Conservation (phyloP, 53 echinoderm and acorn worm species). For the Astropecten irregularis region DNA sequence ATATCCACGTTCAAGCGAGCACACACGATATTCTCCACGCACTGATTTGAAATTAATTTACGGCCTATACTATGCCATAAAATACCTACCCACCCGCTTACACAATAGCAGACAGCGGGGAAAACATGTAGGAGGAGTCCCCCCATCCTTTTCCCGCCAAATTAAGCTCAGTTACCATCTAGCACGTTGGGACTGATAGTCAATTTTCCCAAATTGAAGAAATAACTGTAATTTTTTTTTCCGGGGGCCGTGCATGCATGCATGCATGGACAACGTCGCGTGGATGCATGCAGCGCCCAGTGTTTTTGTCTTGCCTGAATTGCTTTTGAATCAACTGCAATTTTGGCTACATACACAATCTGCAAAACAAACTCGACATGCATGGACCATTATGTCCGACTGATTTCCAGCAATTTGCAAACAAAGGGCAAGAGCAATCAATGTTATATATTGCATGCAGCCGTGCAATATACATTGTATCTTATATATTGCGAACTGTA, state of each 20-base stretch:
- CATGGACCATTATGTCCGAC: background rate
- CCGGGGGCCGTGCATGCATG: background rate
- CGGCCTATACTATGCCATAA: constrained; percentile 8
- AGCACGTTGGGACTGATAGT: constrained; percentile 30
- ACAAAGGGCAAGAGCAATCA: constrained; percentile 9
- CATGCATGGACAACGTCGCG: no score
- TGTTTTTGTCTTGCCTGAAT: background rate
- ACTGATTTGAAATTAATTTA: constrained; percentile 40
- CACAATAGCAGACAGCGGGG: background rate
- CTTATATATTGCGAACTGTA: background rate
- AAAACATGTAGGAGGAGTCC: background rate
- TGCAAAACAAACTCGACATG: background rate
- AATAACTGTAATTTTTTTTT: constrained; percentile 14
- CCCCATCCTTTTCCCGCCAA: background rate
- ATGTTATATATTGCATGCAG: background rate
- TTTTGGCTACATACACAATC: background rate
- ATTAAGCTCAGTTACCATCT: background rate
- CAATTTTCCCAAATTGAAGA: constrained; percentile 48
- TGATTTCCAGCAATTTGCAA: constrained; percentile 16
- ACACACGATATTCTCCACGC: background rate
- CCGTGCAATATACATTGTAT: constrained; percentile 8
- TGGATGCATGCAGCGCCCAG: no score
- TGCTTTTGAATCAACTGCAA: background rate
- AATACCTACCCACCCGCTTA: background rate
- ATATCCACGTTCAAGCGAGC: background rate